These are phyloP conservation scores for Drosophila robusta DNA, from an alignment of 2,888 invertebrate genomes.

Conservation along the genomic window DNA sequence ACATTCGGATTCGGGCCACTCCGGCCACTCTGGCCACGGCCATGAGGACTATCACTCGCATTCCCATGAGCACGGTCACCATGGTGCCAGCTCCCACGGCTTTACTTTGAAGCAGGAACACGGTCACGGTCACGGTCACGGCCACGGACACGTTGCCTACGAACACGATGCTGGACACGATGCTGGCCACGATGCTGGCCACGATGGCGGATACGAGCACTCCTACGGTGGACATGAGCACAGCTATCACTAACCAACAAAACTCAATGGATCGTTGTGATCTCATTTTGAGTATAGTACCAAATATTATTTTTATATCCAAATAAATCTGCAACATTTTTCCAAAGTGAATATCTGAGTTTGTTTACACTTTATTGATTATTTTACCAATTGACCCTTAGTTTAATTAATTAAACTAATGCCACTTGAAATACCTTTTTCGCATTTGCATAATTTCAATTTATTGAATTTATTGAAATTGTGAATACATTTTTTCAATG, in stretches of 20 bases:
- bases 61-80: constrained; percentile 43
- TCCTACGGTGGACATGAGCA: constrained; percentile 46
- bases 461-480: too few relatives aligned
- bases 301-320: constrained; percentile 65
- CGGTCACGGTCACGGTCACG: constrained; percentile 46
- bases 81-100: constrained; percentile 61
- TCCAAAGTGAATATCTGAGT: constrained; percentile 45
- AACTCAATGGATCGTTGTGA: constrained; percentile 22
- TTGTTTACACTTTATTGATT: background rate
- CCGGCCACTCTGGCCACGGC: constrained; percentile 37
- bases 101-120: constrained; percentile 72
- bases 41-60: constrained; percentile 51
- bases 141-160: constrained; percentile 19
- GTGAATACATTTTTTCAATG: too few relatives aligned
- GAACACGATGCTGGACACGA: constrained; percentile 31
- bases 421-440: too few relatives aligned
- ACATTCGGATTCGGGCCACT: constrained; percentile 54
- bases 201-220: constrained; percentile 33
- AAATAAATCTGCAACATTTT: constrained; percentile 63
- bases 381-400: background rate
- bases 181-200: constrained; percentile 23
- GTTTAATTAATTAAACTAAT: too few relatives aligned
- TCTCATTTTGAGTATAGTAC: constrained; percentile 42
- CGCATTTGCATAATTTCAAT: too few relatives aligned
- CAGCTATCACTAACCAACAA: constrained; percentile 52